Base-by-base conservation (phyloP, 2,113 vertebrate genomes). In the Malurus cyaneus region DNA sequence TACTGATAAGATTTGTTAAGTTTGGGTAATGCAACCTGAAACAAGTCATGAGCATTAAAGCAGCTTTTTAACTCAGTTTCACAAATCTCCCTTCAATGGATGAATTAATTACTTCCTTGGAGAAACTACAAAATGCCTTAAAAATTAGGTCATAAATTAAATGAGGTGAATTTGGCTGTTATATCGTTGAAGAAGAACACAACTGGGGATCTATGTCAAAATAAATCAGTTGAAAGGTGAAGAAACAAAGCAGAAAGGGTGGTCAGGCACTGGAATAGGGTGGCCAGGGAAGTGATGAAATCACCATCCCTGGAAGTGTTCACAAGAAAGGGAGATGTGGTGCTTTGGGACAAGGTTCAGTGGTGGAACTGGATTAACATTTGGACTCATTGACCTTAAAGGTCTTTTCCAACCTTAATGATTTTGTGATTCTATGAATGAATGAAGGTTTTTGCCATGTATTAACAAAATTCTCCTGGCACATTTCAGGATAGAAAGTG, bases 391-490 rank as follows among this genome's bases (percentile, higher is more conserved):
- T 34, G 54, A 74, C 20, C 46, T 60, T n/a, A 21, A 6, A 44
- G 32, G 18, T 23, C 28, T 39, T 44, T 44, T 34, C 78, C n/a
- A 47, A 5, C 24, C 14, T 69, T 34, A 54, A 47, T 26, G 9
- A 56, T 76, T 25, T 41, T 6, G 2, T 67, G 29, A 47, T 32
- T 83, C 62, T 11, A 34, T 12, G 4, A 73, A 73, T 18, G 3
- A 74, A 34, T 34, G 4, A 52, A 56, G 14, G 9, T 1, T 0
- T 24, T 15, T 86, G 25, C 26, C 4, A 0, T 8, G 19, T 31
- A 18, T n/a, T 31, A 74, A 73, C 2, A 88, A 84, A 80, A 83
- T 32, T 66, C 32, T 62, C 60, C 34, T n/a, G 49, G 31, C 18
- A 53, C 4, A 42, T 42, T 82, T 59, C n/a, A 76, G 59, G n/a